phyloP scores from a whole-genome alignment of 92 coral and sea anemone species.

The Metridium senile region DNA sequence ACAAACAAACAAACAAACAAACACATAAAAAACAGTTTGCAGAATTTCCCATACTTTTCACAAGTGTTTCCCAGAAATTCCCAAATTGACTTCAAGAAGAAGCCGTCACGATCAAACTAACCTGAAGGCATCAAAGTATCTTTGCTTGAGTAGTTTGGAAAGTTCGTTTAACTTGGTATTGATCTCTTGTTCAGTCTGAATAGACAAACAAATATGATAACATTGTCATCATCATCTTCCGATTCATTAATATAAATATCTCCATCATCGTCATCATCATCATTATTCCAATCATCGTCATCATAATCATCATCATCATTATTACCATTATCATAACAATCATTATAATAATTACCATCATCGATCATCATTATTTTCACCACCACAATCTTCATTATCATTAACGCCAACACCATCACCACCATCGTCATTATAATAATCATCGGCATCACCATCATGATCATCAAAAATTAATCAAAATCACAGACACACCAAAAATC shows the following conservation, averaged over 20 bases:
- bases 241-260: neutral
- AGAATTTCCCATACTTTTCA: too few relatives aligned
- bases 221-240: neutral
- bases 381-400: neutral
- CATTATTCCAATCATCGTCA: neutral
- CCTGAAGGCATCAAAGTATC: constrained; percentile 73
- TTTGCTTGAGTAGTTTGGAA: constrained; percentile 44
- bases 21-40: too few relatives aligned
- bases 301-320: neutral
- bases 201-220: neutral
- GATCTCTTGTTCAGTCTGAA: constrained; percentile 58
- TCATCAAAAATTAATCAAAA: neutral
- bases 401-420: neutral
- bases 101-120: too few relatives aligned
- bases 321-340: neutral
- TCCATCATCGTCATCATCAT: neutral
- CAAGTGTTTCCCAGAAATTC: too few relatives aligned
- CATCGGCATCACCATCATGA: neutral
- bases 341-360: neutral
- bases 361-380: neutral
- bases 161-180: constrained; percentile 62
- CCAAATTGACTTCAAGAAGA: too few relatives aligned
- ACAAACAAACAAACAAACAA: neutral
- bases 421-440: neutral
- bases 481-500: neutral